Percentiles rank a stretch among this genome's conserved stretches.
Conservation (phyloP, 1,140 invertebrate genomes). For the Colletes gigas region DNA sequence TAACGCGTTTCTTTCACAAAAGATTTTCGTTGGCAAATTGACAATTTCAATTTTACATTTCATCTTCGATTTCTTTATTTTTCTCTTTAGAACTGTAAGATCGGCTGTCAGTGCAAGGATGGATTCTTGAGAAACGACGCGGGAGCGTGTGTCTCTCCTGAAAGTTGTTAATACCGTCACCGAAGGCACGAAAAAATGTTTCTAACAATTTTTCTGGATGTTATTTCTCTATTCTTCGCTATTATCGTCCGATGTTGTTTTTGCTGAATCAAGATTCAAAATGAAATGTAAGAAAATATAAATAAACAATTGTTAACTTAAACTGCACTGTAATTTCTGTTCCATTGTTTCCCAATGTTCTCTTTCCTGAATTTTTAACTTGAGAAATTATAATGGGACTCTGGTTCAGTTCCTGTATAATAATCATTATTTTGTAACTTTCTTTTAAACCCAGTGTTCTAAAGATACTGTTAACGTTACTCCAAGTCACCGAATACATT, state of each 20-base stretch:
- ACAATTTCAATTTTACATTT: too few relatives aligned
- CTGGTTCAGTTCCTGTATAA: too few relatives aligned
- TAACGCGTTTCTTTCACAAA: too few relatives aligned
- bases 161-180: background rate
- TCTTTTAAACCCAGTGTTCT: too few relatives aligned
- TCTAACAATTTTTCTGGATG: background rate
- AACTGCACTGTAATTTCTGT: background rate
- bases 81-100: slow-evolving; percentile 35
- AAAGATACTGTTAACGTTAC: too few relatives aligned
- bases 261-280: background rate
- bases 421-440: too few relatives aligned
- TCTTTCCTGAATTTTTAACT: too few relatives aligned
- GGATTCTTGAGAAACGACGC: background rate
- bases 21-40: too few relatives aligned
- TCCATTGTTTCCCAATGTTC: too few relatives aligned
- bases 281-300: background rate
- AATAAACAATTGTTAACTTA: background rate
- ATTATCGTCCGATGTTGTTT: background rate
- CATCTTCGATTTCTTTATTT: too few relatives aligned
- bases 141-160: background rate
- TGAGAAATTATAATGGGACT: too few relatives aligned
- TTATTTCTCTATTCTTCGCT: background rate
- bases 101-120: slow-evolving; percentile 23
- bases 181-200: background rate
- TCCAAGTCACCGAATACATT: too few relatives aligned